These are phyloP conservation scores for Aplysina aerophoba DNA, from an alignment of 37 sponge, comb jelly and placozoan genomes.

Conservation along the genomic window DNA sequence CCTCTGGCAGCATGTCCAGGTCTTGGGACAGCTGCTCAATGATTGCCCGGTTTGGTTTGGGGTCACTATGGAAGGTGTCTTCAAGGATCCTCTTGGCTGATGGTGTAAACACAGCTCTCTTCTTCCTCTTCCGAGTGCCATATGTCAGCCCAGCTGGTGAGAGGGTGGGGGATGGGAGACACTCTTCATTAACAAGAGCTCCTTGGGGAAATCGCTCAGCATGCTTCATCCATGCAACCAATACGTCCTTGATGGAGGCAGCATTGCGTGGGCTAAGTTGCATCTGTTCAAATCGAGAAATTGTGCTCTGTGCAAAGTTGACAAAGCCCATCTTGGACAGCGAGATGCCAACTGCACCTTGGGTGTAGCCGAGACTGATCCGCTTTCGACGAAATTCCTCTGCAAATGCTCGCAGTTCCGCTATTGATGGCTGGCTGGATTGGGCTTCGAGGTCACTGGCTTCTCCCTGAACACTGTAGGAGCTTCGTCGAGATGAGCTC, in stretches of 20 bases:
- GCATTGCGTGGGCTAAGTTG: conserved; percentile 85
- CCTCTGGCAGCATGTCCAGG: conserved; percentile 83
- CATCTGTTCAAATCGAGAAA: conserved; percentile 87
- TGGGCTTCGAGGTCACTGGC: background rate
- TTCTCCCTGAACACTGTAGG: background rate
- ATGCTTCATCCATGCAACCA: conserved; percentile 73
- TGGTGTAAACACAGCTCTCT: conserved; percentile 78
- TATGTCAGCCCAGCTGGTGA: background rate
- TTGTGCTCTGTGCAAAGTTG: conserved; percentile 92
- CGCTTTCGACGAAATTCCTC: conserved; percentile 76
- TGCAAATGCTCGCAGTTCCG: conserved; percentile 78
- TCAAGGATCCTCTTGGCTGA: conserved; percentile 66
- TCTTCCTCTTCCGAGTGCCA: conserved; percentile 78
- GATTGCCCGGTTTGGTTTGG: conserved; percentile 67
- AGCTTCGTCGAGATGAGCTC: background rate
- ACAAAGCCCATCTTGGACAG: conserved; percentile 79
- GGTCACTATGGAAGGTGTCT: conserved; percentile 64
- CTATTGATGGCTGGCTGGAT: background rate
- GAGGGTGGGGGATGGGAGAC: conserved; percentile 39
- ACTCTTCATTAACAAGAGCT: conserved; percentile 1
- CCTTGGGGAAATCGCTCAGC: conserved; percentile 45
- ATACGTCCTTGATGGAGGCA: conserved; percentile 72
- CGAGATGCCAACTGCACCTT: conserved; percentile 80
- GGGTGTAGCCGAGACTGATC: conserved; percentile 81
- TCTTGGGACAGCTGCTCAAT: conserved; percentile 75